Conservation (phyloP, 1,140 invertebrate species). For the Bathynomus jamesi region DNA sequence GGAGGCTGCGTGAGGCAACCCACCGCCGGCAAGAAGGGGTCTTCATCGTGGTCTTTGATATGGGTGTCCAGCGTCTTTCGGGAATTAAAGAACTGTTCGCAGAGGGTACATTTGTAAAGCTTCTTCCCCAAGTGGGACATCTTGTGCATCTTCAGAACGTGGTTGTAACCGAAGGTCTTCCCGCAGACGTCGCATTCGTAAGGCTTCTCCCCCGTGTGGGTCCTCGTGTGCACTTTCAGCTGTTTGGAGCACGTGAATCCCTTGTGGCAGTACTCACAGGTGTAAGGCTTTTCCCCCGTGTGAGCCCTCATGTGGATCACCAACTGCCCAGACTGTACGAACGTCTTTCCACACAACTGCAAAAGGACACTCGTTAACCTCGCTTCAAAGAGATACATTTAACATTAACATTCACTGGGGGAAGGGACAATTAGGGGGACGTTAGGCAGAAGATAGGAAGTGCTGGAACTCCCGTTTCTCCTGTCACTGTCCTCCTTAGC, state of each 20-base stretch:
- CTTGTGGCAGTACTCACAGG: slow-evolving; percentile 46
- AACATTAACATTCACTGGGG: neutral
- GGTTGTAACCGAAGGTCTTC: slow-evolving; percentile 79
- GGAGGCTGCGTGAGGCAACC: no score
- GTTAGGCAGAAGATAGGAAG: no score
- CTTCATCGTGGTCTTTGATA: slow-evolving; percentile 71
- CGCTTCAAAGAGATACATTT: neutral
- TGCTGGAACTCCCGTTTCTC: no score
- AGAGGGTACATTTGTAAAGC: slow-evolving; percentile 83
- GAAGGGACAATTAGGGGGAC: neutral
- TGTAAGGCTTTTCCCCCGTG: slow-evolving; percentile 48
- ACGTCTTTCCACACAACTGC: slow-evolving; percentile 56
- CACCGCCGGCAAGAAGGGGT: slow-evolving; percentile 34
- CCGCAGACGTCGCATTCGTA: slow-evolving; percentile 67
- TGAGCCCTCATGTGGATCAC: slow-evolving; percentile 43
- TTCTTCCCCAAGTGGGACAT: slow-evolving; percentile 86
- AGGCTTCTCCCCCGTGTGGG: slow-evolving; percentile 63
- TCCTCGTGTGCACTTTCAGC: slow-evolving; percentile 74
- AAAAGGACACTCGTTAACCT: no score
- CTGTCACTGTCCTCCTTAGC: no score
- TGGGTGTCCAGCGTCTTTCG: slow-evolving; percentile 83
- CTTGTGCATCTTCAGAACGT: slow-evolving; percentile 76
- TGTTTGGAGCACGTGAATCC: slow-evolving; percentile 59
- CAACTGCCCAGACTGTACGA: slow-evolving; percentile 45
- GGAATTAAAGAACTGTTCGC: slow-evolving; percentile 76